Base-by-base conservation (phyloP, 1,140 invertebrate species). In the Drosophila micromelanica region DNA sequence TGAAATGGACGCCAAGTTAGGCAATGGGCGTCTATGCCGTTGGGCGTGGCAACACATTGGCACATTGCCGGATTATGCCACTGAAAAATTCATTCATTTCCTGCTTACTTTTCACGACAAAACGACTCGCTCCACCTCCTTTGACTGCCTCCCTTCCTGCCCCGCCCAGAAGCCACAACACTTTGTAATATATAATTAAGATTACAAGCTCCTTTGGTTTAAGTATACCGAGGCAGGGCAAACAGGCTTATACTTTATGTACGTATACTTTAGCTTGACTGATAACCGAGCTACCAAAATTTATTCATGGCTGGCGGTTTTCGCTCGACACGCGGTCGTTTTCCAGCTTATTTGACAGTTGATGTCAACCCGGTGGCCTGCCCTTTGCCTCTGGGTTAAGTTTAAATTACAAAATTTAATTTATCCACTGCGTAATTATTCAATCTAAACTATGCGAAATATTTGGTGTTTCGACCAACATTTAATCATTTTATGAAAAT, bases 151-250 rank as follows among this genome's bases (percentile, higher is more conserved):
- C n/a, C n/a, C n/a, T n/a, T n/a, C n/a, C n/a, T n/a, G n/a, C n/a
- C n/a, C 15, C 13, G 30, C 30, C 9, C 20, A 38, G 57, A 48
- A 71, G 67, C 78, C 76, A 71, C 73, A 82, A 82, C 79, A 87
- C 84, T 89, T 87, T 89, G 76, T 87, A 89, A 84, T 89, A 89
- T 89, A 89, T 89, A 89, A 89, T 89, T 89, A 89, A 89, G 84
- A 89, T 89, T 89, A 89, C 84, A 89, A 89, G 84, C 79, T 74
- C 67, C 55, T 76, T 82, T 76, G 79, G 85, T 72, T 79, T 84
- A 73, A 51, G 73, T 60, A 79, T 79, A 56, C 76, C 52, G 65
- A 13, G 59, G 51, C 52, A 49, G 40, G 23, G 52, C 54, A 60
- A 63, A 70, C 54, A 40, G 61, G 61, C 62, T 67, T 73, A 61